Percentiles rank a stretch among this genome's conserved stretches.
Evolutionary conservation across 1,140 invertebrate genomes (phyloP).

Genomic region (Drosophila neocordata): DNA sequence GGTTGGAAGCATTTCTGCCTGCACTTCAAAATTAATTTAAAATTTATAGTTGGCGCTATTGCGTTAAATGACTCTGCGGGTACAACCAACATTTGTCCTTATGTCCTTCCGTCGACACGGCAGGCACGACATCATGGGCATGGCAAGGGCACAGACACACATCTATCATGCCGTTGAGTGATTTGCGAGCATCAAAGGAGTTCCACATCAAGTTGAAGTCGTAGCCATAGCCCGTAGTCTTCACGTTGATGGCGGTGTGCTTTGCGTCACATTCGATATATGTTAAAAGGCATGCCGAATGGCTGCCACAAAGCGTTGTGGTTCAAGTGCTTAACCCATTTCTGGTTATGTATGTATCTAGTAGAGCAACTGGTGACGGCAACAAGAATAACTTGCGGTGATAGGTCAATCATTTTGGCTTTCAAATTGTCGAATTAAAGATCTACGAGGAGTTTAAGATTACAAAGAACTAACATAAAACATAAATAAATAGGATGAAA

Average conservation of each 20-base stretch:
- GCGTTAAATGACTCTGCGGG: conserved; percentile 72
- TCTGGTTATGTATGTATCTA: no score
- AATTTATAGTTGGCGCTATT: conserved; percentile 79
- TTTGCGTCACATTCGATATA: conserved; percentile 64
- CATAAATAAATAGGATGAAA: no score
- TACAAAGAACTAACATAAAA: no score
- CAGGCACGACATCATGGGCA: background rate
- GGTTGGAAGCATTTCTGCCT: conserved; percentile 30
- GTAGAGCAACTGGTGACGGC: background rate
- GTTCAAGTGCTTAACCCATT: conserved; percentile 36
- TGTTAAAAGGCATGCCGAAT: conserved; percentile 58
- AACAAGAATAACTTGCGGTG: background rate
- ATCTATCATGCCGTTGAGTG: conserved; percentile 75
- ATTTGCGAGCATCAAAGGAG: conserved; percentile 77
- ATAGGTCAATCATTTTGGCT: background rate
- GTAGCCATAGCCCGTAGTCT: background rate
- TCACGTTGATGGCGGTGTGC: conserved; percentile 22
- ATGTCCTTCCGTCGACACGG: conserved; percentile 9
- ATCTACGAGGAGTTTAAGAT: no score
- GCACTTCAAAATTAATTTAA: conserved; percentile 80
- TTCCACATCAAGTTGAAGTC: conserved; percentile 13
- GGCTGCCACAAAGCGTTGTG: conserved; percentile 45
- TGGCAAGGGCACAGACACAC: conserved; percentile 19
- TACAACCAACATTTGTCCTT: conserved; percentile 14
- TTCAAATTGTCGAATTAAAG: background rate